These are phyloP conservation scores for Perccottus glenii DNA, from an alignment of 2,113 vertebrate genomes.

Conservation along the genomic window DNA sequence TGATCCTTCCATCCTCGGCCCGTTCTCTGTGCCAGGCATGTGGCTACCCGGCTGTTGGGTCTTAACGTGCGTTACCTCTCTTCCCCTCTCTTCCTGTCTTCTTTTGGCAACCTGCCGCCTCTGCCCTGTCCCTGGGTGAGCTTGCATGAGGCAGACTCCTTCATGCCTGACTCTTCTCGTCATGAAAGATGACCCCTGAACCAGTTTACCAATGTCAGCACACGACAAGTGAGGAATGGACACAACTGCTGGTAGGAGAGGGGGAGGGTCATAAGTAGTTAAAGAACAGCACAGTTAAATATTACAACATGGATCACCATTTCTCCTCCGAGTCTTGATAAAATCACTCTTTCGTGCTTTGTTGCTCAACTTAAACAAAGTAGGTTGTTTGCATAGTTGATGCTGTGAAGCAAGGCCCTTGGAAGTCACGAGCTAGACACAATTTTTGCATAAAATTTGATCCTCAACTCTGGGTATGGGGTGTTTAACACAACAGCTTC, in stretches of 20 bases:
- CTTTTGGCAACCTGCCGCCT: conserved; percentile 29
- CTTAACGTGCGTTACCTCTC: conserved; percentile 44
- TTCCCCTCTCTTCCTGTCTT: conserved; percentile 13
- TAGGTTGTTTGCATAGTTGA: neutral
- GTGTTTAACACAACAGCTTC: too few species aligned
- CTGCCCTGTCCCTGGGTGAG: conserved; percentile 13
- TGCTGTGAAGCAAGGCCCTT: neutral
- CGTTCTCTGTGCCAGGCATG: conserved; percentile 40
- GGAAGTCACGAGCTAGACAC: neutral
- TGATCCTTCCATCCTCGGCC: conserved; percentile 15
- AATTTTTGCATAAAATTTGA: too few species aligned
- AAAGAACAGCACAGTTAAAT: too few species aligned
- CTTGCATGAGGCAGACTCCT: conserved; percentile 45
- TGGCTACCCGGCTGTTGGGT: conserved; percentile 38
- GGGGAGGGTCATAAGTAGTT: neutral
- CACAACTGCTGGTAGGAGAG: conserved; percentile 60
- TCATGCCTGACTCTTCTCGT: conserved; percentile 43
- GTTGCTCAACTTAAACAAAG: neutral
- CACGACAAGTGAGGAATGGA: conserved; percentile 52
- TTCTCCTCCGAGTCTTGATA: neutral
- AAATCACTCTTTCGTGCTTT: neutral
- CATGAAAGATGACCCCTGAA: conserved; percentile 56
- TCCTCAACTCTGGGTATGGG: too few species aligned
- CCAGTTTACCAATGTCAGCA: conserved; percentile 45
- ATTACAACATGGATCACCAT: too few species aligned